A percentile compares a stretch with the other conserved stretches of the same genome.
Evolutionary conservation across 2,888 invertebrate genomes (phyloP).

Genomic region (Chorisops tibialis): DNA sequence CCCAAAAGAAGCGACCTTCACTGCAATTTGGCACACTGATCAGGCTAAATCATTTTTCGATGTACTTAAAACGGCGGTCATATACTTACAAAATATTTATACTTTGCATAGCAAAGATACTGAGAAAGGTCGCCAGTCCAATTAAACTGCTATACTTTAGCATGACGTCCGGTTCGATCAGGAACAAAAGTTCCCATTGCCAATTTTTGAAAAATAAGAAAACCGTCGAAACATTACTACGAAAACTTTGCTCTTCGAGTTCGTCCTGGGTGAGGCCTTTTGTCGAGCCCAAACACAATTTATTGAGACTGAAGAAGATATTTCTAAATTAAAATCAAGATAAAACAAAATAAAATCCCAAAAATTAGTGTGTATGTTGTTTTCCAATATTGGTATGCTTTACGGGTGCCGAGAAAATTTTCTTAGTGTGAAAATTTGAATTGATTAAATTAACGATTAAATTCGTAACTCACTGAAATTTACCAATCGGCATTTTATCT

Average conservation of each 20-base stretch:
- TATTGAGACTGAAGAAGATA: slow-evolving; percentile 40
- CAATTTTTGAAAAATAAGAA: slow-evolving; percentile 63
- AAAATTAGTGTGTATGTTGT: too few species aligned
- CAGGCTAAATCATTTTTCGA: slow-evolving; percentile 7
- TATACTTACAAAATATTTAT: slow-evolving; percentile 49
- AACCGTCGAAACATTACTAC: slow-evolving; percentile 54
- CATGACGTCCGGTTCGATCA: slow-evolving; percentile 74
- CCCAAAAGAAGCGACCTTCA: slow-evolving; percentile 50
- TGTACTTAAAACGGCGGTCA: background rate
- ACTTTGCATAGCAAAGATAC: slow-evolving; percentile 61
- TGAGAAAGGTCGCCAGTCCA: slow-evolving; percentile 59
- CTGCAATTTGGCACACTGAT: slow-evolving; percentile 38
- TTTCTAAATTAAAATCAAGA: too few species aligned
- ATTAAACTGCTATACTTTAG: slow-evolving; percentile 76
- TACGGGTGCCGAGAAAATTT: too few species aligned
- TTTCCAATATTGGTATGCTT: too few species aligned
- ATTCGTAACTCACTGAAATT: slow-evolving; percentile 66
- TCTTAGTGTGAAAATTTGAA: too few species aligned
- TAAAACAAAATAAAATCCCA: too few species aligned
- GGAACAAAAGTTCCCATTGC: slow-evolving; percentile 68
- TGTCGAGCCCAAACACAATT: slow-evolving; percentile 42
- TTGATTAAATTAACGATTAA: too few species aligned
- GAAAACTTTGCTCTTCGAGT: slow-evolving; percentile 48
- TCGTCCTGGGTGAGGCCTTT: slow-evolving; percentile 48
- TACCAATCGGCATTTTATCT: slow-evolving; percentile 79